Conservation (phyloP, 2,797 vertebrate genomes). For the Paedocypris micromegethes region DNA sequence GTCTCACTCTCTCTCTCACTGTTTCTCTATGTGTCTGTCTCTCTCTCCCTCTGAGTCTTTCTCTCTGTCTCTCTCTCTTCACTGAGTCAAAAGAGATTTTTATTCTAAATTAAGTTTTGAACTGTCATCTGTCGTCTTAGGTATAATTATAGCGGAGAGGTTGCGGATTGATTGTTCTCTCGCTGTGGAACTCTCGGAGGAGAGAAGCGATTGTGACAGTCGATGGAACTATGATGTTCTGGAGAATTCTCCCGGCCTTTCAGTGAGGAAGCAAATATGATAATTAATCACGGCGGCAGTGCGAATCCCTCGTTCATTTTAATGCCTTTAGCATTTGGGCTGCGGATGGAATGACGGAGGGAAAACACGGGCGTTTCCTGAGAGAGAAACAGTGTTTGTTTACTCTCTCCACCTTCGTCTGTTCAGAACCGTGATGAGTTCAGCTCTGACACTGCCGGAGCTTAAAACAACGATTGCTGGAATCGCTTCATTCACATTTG, state of each 20-base stretch:
- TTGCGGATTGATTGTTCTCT: conserved; percentile 93
- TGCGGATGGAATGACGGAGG: conserved; percentile 60
- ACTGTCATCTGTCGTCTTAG: conserved; percentile 99
- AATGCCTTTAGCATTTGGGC: conserved; percentile 63
- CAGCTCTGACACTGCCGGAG: too few species aligned
- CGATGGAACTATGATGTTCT: conserved; percentile 59
- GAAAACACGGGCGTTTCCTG: too few species aligned
- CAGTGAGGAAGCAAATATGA: conserved; percentile 70
- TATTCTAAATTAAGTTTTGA: conserved; percentile 99
- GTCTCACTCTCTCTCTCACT: conserved; percentile 72
- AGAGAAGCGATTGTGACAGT: conserved; percentile 73
- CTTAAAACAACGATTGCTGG: too few species aligned
- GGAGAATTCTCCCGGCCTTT: conserved; percentile 70
- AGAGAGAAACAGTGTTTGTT: too few species aligned
- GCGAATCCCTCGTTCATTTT: conserved; percentile 65
- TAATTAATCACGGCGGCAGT: conserved; percentile 73
- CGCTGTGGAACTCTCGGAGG: conserved; percentile 70
- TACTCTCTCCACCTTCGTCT: too few species aligned
- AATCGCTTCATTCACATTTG: too few species aligned
- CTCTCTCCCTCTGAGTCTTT: conserved; percentile 82
- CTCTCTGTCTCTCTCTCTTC: conserved; percentile 83
- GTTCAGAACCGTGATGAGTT: too few species aligned
- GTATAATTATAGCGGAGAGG: conserved; percentile 99
- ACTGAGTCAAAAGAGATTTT: conserved; percentile 98
- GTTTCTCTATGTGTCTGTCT: conserved; percentile 90